These are phyloP conservation scores for Apteryx owenii DNA, from an alignment of 2,113 vertebrate genomes.

Conservation along the genomic window DNA sequence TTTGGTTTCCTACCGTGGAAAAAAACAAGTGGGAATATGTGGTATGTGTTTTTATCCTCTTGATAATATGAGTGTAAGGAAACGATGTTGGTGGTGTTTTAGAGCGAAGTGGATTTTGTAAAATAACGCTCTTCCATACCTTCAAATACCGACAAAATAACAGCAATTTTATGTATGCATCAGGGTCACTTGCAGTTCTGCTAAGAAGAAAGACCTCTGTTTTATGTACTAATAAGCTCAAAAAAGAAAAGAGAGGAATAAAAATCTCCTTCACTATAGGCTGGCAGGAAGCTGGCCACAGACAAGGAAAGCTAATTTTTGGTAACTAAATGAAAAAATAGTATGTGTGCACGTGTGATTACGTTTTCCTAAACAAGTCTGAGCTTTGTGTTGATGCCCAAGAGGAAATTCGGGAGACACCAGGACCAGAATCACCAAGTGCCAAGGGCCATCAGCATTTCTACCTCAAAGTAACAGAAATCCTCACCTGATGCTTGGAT, in stretches of 20 bases:
- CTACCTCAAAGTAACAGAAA: neutral
- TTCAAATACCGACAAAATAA: neutral
- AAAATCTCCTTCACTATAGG: neutral
- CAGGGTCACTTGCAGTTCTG: neutral
- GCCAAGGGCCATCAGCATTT: neutral
- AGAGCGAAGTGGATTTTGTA: neutral
- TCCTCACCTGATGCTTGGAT: neutral
- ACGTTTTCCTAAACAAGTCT: neutral
- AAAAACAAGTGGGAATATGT: neutral
- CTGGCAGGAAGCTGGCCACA: neutral
- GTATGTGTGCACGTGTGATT: neutral
- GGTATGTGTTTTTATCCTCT: neutral
- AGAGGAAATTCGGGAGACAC: neutral
- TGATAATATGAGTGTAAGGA: neutral
- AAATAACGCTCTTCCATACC: neutral
- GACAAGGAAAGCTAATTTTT: neutral
- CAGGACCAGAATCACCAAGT: fast-evolving
- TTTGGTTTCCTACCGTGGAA: neutral
- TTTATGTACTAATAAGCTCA: neutral
- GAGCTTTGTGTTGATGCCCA: neutral
- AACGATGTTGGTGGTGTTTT: neutral
- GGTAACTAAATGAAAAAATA: neutral
- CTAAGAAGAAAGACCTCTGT: neutral
- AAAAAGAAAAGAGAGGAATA: neutral
- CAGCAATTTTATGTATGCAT: neutral